Base-by-base conservation (phyloP, 2,888 invertebrate genomes). In the Beris chalybata region DNA sequence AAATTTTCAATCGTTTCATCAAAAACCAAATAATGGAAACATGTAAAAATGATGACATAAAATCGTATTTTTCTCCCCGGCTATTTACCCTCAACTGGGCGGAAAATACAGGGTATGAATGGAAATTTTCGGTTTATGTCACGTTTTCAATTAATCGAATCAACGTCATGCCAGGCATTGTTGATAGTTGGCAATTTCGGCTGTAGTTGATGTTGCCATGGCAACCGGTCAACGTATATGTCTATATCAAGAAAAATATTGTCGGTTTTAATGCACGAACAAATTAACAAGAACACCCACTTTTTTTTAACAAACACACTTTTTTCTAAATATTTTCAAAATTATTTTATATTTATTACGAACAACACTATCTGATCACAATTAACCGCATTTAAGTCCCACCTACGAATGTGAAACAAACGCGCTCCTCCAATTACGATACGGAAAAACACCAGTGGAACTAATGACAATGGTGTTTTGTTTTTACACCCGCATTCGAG, bases 101-200 rank as follows among this genome's bases (percentile, higher is more conserved):
- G 52, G 15, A 15, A 53, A 31, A 30, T 31, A 53, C n/a, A 11
- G 30, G n/a, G 53, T n/a, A 38, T 15, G 56, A 56, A 56, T 43
- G 47, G 48, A 59, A n/a, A 59, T 59, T 48, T 59, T 29, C 48
- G 55, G 64, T 69, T 69, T 67, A 65, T 66, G 66, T 69, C 66
- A 67, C 69, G 66, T 66, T 69, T 69, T 69, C 66, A 69, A 69
- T 69, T 69, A 69, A 69, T 65, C 55, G 64, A 69, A 69, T 67
- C 47, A 69, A 64, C 15, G 32, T 48, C 31, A 22, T 58, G n/a
- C 47, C 31, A 30, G 30, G 48, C n/a, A 44, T 58, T 61, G 32
- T 50, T 61, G 61, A 61, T 61, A 50, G 61, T 61, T 61, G 52
- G 61, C 38, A 52, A 61, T 61, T 52, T 61, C 22, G 50, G 38